phyloP scores from a whole-genome alignment of 2,113 vertebrate species.

The Apodemus sylvaticus region DNA sequence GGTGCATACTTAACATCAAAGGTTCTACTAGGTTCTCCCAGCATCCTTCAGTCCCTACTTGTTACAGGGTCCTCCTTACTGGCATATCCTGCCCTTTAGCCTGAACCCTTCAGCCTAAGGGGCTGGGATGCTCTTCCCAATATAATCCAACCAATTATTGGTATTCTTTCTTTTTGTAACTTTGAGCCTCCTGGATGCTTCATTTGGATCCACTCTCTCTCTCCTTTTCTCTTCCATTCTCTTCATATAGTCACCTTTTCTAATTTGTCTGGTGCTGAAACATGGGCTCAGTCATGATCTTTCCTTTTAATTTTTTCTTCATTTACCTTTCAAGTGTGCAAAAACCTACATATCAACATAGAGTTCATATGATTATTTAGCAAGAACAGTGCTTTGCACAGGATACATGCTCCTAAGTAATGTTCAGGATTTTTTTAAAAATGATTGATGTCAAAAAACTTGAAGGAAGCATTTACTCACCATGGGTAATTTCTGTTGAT shows the following conservation, averaged over 20 bases:
- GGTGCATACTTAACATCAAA: not conserved
- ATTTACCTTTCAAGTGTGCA: not conserved
- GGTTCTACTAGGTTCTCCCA: not conserved
- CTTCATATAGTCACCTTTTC: not conserved
- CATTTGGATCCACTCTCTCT: not conserved
- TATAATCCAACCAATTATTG: not conserved
- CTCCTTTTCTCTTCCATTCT: not conserved
- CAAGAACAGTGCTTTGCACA: not conserved
- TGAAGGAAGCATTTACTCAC: not conserved
- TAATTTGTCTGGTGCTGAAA: not conserved
- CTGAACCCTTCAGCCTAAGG: not conserved
- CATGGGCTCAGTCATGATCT: not conserved
- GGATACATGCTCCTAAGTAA: not conserved
- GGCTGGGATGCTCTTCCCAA: not conserved
- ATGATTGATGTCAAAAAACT: not conserved
- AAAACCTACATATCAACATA: not conserved
- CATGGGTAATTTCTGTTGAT: not conserved
- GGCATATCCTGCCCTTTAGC: not conserved
- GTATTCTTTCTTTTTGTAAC: not conserved
- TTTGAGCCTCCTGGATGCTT: not conserved
- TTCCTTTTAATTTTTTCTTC: not conserved
- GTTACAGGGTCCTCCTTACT: not conserved
- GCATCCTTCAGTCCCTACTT: not conserved
- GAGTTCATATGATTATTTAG: not conserved
- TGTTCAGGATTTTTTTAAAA: not conserved